These are phyloP conservation scores for Hylaeus volcanicus DNA, from an alignment of 1,140 invertebrate species.

Conservation along the genomic window DNA sequence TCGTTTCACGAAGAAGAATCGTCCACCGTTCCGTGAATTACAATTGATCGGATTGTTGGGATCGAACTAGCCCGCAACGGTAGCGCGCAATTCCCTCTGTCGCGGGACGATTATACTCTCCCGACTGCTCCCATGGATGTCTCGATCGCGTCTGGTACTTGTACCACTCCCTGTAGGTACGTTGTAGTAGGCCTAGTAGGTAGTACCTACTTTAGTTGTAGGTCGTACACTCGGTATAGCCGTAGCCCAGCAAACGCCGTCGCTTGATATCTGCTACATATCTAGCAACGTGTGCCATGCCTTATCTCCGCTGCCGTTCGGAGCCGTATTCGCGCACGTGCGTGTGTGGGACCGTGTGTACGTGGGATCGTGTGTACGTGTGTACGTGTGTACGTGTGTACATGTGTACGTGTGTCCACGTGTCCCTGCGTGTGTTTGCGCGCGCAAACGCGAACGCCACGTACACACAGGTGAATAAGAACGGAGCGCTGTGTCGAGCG, in stretches of 20 bases:
- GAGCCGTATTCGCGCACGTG: slow-evolving; percentile 45
- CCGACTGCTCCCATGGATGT: slow-evolving; percentile 52
- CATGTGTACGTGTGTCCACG: not conserved
- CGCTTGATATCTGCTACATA: slow-evolving; percentile 70
- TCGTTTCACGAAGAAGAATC: no score
- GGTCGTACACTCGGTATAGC: slow-evolving; percentile 61
- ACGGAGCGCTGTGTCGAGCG: not conserved
- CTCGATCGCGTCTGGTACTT: slow-evolving; percentile 59
- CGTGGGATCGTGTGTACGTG: no score
- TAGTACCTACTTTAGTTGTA: slow-evolving; percentile 64
- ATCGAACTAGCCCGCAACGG: slow-evolving; percentile 4
- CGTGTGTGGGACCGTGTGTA: not conserved
- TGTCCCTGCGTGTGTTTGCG: no score
- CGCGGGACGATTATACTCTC: slow-evolving; percentile 33
- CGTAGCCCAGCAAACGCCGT: slow-evolving; percentile 55
- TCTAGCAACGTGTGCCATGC: slow-evolving; percentile 74
- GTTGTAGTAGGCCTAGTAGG: slow-evolving; percentile 60
- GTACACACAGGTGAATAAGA: not conserved
- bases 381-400: not conserved
- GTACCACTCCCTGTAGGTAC: slow-evolving; percentile 56
- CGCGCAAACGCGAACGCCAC: not conserved
- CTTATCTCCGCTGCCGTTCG: slow-evolving; percentile 70
- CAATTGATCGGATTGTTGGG: not conserved
- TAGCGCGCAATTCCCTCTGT: slow-evolving; percentile 28
- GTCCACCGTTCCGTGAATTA: no score